Percentiles rank a stretch among this genome's conserved stretches.
Conservation (phyloP, 2,888 invertebrate species). For the Elaeidobius kamerunicus region DNA sequence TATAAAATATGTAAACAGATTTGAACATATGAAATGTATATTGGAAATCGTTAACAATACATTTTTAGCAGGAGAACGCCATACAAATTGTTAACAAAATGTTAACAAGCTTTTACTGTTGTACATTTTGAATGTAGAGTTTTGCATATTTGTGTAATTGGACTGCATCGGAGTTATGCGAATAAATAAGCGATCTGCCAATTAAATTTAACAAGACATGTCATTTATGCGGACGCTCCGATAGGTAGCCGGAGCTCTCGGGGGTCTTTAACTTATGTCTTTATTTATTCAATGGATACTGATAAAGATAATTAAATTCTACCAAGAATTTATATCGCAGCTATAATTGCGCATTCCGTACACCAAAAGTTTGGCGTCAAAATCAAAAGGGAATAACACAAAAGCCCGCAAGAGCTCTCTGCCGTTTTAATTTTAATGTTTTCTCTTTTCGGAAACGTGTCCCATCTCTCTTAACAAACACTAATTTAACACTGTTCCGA, state of each 20-base stretch:
- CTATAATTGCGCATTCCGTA: too few species aligned
- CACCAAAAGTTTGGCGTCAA: too few species aligned
- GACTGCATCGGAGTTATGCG: conserved; percentile 20
- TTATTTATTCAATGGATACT: conserved; percentile 16
- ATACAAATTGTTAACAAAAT: conserved; percentile 29
- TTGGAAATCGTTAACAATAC: conserved; percentile 16
- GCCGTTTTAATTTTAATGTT: conserved; percentile 22
- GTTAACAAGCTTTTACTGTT: conserved; percentile 28
- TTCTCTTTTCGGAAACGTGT: conserved; percentile 17
- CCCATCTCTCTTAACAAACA: conserved; percentile 23
- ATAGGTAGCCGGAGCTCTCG: conserved; percentile 20
- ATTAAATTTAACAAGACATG: conserved; percentile 30
- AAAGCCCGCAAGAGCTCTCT: too few species aligned
- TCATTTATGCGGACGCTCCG: conserved; percentile 25
- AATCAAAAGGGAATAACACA: too few species aligned
- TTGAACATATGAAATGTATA: conserved; percentile 2
- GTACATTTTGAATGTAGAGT: conserved; percentile 21
- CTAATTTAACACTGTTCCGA: conserved; percentile 30
- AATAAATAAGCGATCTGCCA: conserved; percentile 29
- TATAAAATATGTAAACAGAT: neutral
- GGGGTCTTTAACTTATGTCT: conserved; percentile 26
- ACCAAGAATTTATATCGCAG: too few species aligned
- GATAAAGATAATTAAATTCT: too few species aligned
- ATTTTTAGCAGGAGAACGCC: conserved; percentile 19
- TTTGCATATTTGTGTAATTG: conserved; percentile 30